These are phyloP conservation scores for Zophobas morio DNA, from an alignment of 1,140 invertebrate species.

Conservation along the genomic window DNA sequence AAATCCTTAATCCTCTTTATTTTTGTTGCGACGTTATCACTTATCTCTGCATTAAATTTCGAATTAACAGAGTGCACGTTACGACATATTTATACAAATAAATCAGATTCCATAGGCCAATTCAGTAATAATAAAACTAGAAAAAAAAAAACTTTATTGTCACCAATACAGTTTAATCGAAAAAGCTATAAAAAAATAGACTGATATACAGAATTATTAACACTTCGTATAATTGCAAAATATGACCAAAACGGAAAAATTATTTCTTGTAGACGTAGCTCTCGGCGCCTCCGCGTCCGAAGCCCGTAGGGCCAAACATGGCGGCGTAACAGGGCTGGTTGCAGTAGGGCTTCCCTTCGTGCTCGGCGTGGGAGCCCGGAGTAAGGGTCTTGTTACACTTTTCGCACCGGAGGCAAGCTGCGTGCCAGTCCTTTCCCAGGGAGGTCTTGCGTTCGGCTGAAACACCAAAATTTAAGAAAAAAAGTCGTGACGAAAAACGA, in stretches of 20 bases:
- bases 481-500: neutral
- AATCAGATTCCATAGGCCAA: too few species aligned
- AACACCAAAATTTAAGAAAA: constrained; percentile 59
- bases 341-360: constrained; percentile 86
- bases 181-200: too few species aligned
- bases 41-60: too few species aligned
- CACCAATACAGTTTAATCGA: too few species aligned
- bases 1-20: too few species aligned
- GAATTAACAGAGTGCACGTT: too few species aligned
- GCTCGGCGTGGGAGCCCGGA: constrained; percentile 80
- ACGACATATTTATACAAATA: too few species aligned
- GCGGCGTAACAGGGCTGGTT: constrained; percentile 83
- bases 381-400: constrained; percentile 86
- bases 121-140: too few species aligned
- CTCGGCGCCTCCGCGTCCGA: constrained; percentile 72
- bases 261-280: constrained; percentile 76
- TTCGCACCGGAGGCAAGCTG: constrained; percentile 80
- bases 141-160: too few species aligned
- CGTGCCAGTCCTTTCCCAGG: constrained; percentile 86
- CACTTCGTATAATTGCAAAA: neutral
- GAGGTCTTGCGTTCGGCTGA: constrained; percentile 84
- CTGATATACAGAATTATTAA: neutral
- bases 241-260: neutral
- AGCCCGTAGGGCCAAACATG: constrained; percentile 76
- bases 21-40: too few species aligned